Evolutionary conservation across 2,797 vertebrate species (phyloP).

Genomic region (Syncerus caffer): DNA sequence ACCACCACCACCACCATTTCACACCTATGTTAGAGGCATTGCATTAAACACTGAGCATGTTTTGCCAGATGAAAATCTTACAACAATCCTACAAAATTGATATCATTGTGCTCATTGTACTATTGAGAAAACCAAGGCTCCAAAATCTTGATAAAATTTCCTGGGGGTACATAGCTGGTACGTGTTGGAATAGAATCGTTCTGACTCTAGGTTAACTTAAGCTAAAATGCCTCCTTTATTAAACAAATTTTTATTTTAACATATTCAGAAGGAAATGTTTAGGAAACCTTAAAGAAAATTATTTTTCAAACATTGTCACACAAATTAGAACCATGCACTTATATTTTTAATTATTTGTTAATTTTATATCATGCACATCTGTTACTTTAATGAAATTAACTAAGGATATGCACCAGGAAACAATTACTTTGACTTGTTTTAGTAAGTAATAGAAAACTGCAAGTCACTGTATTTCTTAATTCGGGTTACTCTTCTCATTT

Average conservation of each 20-base stretch:
- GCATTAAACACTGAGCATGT: background rate
- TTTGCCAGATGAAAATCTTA: background rate
- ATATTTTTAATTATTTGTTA: conserved; percentile 48
- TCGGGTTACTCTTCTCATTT: background rate
- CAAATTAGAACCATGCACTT: conserved; percentile 30
- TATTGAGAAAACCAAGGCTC: background rate
- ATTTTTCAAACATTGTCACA: conserved; percentile 15
- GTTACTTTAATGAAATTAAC: conserved; percentile 43
- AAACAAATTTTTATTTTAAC: conserved; percentile 25
- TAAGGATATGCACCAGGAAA: background rate
- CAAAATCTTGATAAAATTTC: background rate
- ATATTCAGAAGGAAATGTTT: background rate
- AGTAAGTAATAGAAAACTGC: background rate
- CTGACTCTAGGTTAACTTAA: background rate
- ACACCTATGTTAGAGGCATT: background rate
- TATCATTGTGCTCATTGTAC: background rate
- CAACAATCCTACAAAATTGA: background rate
- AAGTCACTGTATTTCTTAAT: background rate
- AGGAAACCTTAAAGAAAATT: conserved; percentile 25
- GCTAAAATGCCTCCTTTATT: background rate
- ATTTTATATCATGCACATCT: background rate
- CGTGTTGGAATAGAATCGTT: background rate
- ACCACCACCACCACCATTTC: background rate
- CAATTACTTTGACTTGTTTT: background rate
- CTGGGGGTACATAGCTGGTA: background rate